Conservation (phyloP, 2,797 vertebrate genomes). For the Tenualosa ilisha region DNA sequence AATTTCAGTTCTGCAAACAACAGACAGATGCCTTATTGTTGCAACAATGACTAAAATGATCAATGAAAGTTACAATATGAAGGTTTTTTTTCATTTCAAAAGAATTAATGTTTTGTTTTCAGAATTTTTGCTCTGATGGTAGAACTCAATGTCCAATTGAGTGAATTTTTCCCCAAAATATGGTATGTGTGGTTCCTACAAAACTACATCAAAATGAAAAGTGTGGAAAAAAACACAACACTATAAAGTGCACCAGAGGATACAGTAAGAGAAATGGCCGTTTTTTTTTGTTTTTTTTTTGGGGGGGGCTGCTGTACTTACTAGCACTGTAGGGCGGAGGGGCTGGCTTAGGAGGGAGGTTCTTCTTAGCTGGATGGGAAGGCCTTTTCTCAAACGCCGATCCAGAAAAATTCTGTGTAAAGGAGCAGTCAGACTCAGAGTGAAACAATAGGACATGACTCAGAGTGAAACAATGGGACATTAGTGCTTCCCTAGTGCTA, state of each 20-base stretch:
- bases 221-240: background rate
- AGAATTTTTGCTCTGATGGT: no score
- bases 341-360: background rate
- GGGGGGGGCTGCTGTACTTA: background rate
- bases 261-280: background rate
- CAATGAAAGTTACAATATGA: no score
- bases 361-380: slow-evolving; percentile 3
- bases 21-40: no score
- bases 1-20: no score
- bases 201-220: no score
- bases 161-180: no score
- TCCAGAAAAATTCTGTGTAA: background rate
- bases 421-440: background rate
- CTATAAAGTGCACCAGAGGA: background rate
- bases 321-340: slow-evolving; percentile 3
- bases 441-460: background rate
- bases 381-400: slow-evolving; percentile 31
- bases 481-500: background rate
- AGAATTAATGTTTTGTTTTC: no score
- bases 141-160: no score
- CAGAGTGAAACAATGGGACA: background rate
- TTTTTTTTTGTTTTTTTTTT: no score
- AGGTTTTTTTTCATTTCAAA: no score
- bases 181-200: no score
- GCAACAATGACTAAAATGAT: no score